Percentiles rank a stretch among this genome's conserved stretches.
These are phyloP conservation scores for Tympanuchus pallidicinctus DNA, from an alignment of 2,113 vertebrate genomes.

Conservation along the genomic window DNA sequence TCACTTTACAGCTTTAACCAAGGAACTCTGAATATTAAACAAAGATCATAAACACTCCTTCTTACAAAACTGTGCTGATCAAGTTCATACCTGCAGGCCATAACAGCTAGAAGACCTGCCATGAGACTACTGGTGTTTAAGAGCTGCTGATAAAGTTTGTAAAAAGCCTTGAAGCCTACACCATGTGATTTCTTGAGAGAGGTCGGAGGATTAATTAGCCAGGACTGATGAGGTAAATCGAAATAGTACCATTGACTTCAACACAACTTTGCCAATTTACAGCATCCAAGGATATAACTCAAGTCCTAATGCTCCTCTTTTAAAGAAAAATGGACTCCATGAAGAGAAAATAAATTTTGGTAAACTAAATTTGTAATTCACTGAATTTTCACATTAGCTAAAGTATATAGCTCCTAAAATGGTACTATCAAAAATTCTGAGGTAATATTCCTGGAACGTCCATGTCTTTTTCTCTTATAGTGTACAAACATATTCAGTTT, in stretches of 20 bases:
- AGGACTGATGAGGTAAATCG: not conserved
- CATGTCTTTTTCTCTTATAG: not conserved
- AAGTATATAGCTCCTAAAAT: not conserved
- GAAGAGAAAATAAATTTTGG: not conserved
- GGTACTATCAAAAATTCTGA: not conserved
- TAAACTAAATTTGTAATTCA: not conserved
- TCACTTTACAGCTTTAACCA: not conserved
- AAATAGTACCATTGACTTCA: not conserved
- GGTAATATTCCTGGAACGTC: not conserved
- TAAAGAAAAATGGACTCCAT: not conserved
- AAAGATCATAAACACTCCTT: not conserved
- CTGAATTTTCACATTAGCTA: not conserved
- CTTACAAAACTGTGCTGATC: not conserved
- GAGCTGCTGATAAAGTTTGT: not conserved
- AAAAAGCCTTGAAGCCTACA: not conserved
- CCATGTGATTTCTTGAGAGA: not conserved
- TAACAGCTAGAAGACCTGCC: not conserved
- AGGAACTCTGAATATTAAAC: not conserved
- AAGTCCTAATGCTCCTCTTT: not conserved
- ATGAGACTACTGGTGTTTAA: not conserved
- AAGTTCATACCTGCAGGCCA: not conserved
- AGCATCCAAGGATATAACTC: not conserved
- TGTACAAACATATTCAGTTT: not conserved
- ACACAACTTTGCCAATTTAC: not conserved
- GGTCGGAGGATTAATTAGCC: not conserved